Conservation (phyloP, 2,888 invertebrate genomes). For the Heliconius charithonia region DNA sequence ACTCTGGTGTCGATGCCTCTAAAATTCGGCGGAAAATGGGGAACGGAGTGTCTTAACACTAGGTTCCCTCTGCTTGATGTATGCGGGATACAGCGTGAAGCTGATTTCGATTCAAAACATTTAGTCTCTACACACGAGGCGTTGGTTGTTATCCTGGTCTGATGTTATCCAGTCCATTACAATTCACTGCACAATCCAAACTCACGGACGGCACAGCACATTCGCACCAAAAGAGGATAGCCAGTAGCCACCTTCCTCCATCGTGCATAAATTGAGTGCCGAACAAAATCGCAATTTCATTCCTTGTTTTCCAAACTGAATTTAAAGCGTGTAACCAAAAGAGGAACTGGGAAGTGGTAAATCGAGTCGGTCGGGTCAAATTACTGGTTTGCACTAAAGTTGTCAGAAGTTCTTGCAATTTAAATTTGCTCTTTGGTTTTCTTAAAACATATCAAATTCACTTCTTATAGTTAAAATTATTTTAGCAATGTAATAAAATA, state of each 20-base stretch:
- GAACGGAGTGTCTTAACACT: too few species aligned
- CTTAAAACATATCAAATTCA: conserved; percentile 12
- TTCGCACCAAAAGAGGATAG: conserved; percentile 42
- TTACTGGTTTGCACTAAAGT: conserved; percentile 41
- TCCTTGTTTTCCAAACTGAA: conserved; percentile 56
- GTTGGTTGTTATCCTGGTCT: conserved; percentile 53
- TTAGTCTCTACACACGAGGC: conserved; percentile 39
- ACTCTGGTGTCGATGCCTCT: too few species aligned
- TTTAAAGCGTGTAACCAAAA: conserved; percentile 57
- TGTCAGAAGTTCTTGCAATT: conserved; percentile 23
- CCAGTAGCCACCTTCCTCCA: conserved; percentile 25
- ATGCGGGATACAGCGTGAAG: too few species aligned
- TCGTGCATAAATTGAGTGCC: conserved; percentile 37
- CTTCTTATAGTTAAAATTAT: not conserved
- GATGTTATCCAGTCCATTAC: conserved; percentile 75
- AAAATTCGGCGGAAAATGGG: too few species aligned
- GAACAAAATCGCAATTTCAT: conserved; percentile 58
- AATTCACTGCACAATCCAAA: conserved; percentile 60
- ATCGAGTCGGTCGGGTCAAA: conserved; percentile 51
- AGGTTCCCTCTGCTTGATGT: too few species aligned
- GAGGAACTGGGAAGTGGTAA: conserved; percentile 56
- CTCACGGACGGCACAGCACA: conserved; percentile 43
- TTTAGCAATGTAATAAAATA: too few species aligned
- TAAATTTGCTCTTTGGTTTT: conserved; percentile 23
- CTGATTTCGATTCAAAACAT: conserved; percentile 21